Evolutionary conservation across 2,797 vertebrate genomes (phyloP).

Genomic region (Xerus rutilus): DNA sequence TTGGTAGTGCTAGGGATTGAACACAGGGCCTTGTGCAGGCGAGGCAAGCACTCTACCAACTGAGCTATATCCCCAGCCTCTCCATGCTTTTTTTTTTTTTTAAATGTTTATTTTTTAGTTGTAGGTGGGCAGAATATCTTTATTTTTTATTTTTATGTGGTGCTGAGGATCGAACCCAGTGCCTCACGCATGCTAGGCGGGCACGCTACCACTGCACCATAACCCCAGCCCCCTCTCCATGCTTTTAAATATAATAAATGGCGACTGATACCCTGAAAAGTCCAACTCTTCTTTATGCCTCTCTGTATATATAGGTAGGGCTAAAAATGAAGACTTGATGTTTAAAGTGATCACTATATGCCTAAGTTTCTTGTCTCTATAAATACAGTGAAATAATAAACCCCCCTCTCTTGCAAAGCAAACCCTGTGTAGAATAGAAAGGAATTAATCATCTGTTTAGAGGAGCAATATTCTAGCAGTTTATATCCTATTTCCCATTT

Average conservation of each 20-base stretch:
- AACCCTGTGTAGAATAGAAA: not conserved
- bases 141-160: too few relatives aligned
- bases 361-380: slow-evolving; percentile 19
- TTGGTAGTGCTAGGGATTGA: too few relatives aligned
- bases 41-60: too few relatives aligned
- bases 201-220: too few relatives aligned
- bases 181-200: too few relatives aligned
- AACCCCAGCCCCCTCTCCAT: too few relatives aligned
- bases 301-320: not conserved
- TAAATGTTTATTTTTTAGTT: too few relatives aligned
- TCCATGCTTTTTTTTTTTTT: too few relatives aligned
- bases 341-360: slow-evolving; percentile 29
- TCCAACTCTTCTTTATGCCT: slow-evolving; percentile 2
- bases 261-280: slow-evolving; percentile 16
- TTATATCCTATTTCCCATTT: not conserved
- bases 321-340: slow-evolving; percentile 46
- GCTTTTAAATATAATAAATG: slow-evolving; percentile 29
- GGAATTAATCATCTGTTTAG: not conserved
- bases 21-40: too few relatives aligned
- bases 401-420: not conserved
- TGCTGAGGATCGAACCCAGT: too few relatives aligned
- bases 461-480: not conserved
- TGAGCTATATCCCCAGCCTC: too few relatives aligned
- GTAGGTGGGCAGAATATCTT: too few relatives aligned
- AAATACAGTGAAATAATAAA: slow-evolving; percentile 40